A percentile compares a stretch with the other conserved stretches of the same genome.
Evolutionary conservation across 2,113 vertebrate species (phyloP).

Genomic region (Tricholaema leucomelas): DNA sequence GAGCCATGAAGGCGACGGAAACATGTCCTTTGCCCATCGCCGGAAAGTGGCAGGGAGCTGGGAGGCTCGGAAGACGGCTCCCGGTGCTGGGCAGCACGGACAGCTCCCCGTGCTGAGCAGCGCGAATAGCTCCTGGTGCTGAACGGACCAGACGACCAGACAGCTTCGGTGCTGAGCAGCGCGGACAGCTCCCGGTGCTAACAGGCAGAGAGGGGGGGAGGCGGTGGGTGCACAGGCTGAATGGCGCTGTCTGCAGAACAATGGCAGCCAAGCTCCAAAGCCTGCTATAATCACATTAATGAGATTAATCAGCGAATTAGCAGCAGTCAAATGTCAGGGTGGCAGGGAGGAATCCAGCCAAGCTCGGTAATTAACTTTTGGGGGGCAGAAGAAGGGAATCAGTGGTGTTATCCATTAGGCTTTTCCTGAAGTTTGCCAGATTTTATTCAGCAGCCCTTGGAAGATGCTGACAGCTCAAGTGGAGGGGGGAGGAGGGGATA

Average conservation of each 20-base stretch:
- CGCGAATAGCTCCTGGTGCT: neutral
- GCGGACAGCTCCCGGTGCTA: too few species aligned
- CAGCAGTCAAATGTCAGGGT: conserved; percentile 86
- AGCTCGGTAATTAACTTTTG: conserved; percentile 84
- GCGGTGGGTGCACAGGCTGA: conserved; percentile 61
- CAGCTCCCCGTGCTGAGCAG: conserved; percentile 88
- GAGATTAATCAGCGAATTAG: conserved; percentile 92
- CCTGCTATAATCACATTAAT: conserved; percentile 87
- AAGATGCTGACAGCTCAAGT: neutral
- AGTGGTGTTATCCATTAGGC: neutral
- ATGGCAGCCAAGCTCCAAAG: conserved; percentile 82
- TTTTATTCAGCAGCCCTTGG: conserved; percentile 7
- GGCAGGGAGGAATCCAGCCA: conserved; percentile 77
- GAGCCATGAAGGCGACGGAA: neutral
- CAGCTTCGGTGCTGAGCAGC: too few species aligned
- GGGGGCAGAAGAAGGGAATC: conserved; percentile 1
- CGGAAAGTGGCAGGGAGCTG: neutral
- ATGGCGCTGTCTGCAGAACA: conserved; percentile 77
- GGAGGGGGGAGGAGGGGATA: neutral
- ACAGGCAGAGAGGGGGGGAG: neutral
- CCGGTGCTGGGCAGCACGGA: conserved; percentile 57
- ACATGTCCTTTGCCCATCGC: neutral
- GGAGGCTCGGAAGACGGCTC: conserved; percentile 78
- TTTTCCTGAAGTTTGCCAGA: conserved; percentile 42
- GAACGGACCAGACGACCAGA: too few species aligned